Evolutionary conservation across 2,797 vertebrate genomes (phyloP), one percentile per base, ranked within the genome.

Genomic region (Mycteria americana): DNA sequence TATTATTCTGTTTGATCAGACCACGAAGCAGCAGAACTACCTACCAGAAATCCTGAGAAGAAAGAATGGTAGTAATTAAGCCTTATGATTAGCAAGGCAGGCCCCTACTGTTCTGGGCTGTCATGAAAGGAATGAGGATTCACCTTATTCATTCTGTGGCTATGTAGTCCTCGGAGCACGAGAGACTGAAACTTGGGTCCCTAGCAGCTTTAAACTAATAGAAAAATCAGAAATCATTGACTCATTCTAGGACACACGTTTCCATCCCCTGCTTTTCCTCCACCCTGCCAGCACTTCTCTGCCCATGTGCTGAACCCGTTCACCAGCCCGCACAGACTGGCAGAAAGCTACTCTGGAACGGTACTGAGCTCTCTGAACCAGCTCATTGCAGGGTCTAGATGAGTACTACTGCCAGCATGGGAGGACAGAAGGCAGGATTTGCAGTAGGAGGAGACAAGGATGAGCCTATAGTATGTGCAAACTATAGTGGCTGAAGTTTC

Each of bases 311-410:
- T 17, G 43, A 86, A 18, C 37, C 43, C 48, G 62, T 70, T 53
- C 18, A 31, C 57, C 39, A 50, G 15, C 17, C n/a, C 48, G 30
- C 73, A 23, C 7, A 33, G 37, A 6, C 21, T 27, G 62, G 9
- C 76, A 50, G 46, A 78, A 33, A 19, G 19, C 31, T 53, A 4
- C 43, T 22, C n/a, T 67, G 72, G 10, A 35, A n/a, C 14, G 50
- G n/a, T 13, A 11, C 0, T 28, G 48, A 23, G 53, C 2, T 9
- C 41, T 30, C 30, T 37, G 75, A 31, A 13, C 3, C 62, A 31
- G 37, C 62, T 65, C 3, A 1, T 27, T 1, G 1, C 53, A 7
- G 39, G 18, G 50, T 10, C 45, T 63, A 28, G 19, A 1, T 2
- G 5, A 23, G 8, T 22, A 15, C 76, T n/a, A 17, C 7, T 72